Evolutionary conservation across 2,113 vertebrate species (phyloP), one percentile per base, ranked within the genome.

Genomic region (Pongo abelii): DNA sequence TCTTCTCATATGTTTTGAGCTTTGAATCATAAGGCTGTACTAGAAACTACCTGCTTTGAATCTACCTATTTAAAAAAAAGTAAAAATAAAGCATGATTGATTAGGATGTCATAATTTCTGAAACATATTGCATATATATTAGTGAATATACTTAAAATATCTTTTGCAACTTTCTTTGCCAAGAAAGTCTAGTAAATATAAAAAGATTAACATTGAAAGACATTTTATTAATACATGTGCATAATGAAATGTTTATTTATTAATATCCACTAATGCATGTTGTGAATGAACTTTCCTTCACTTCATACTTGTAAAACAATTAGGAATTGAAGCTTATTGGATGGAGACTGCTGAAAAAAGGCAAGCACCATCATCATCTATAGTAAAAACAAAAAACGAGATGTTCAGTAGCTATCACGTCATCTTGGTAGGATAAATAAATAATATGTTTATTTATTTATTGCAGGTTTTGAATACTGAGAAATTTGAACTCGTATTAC

Each of bases 291-390:
- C 46, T 64, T 95, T 75, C 70, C 55, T 48, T 35, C 67, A 35
- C 32, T 69, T 93, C 84, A 97, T 79, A 92, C 55, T 91, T 94
- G 46, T 83, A 91, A 89, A 94, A 89, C 78, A 97, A 88, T 83
- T 40, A 87, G n/a, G 30, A 89, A 93, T 25, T 79, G 75, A 67
- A 83, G 43, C 84, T 87, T 55, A 69, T 81, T 88, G 87, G 79
- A 81, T 70, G 50, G 50, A 89, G 70, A 75, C 57, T 64, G 35
- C 35, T 52, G 7, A 14, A 84, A 69, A 91, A 83, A 92, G 77
- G 38, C 50, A 77, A 81, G 11, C 13, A 59, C 3, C 18, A 78
- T 25, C 12, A 59, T 35, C n/a, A 64, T 5, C 40, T 84, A 57
- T 0, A 83, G 14, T 23, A 91, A 90, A 90, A 46, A 43, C 20